Percentiles rank a stretch among this genome's conserved stretches.
These are phyloP conservation scores for Acleris sparsana DNA, from an alignment of 2,888 invertebrate species.

Conservation along the genomic window DNA sequence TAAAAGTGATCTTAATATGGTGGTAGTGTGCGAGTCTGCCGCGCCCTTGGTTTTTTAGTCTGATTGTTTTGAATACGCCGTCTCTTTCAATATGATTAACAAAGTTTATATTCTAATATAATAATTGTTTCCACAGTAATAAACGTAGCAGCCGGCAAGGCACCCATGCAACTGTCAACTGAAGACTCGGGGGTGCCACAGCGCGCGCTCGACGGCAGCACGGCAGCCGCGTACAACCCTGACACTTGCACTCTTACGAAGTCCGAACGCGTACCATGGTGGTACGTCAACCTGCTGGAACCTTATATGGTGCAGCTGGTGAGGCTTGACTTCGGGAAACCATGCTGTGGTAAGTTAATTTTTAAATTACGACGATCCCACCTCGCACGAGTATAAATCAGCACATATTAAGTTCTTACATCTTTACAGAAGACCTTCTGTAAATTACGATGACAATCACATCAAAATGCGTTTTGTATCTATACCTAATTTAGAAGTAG, in stretches of 20 bases:
- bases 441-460: no score
- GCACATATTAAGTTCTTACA: no score
- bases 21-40: no score
- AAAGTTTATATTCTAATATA: background rate
- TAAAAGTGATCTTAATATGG: no score
- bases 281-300: slow-evolving; percentile 97
- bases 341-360: slow-evolving; percentile 92
- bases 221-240: slow-evolving; percentile 90
- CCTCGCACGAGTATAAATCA: no score
- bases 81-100: no score
- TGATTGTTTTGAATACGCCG: no score
- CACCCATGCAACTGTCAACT: slow-evolving; percentile 96
- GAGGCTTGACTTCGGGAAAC: slow-evolving; percentile 94
- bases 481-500: no score
- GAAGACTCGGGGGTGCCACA: slow-evolving; percentile 93
- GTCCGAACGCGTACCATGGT: slow-evolving; percentile 94
- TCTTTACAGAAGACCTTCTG: no score
- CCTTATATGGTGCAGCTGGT: slow-evolving; percentile 98
- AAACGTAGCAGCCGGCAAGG: slow-evolving; percentile 97
- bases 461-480: no score
- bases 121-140: slow-evolving; percentile 85
- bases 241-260: slow-evolving; percentile 95
- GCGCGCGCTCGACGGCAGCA: slow-evolving; percentile 95
- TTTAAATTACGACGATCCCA: no score
- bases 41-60: no score